Evolutionary conservation across 1,140 invertebrate genomes (phyloP).

Genomic region (Magallana ariakensis): DNA sequence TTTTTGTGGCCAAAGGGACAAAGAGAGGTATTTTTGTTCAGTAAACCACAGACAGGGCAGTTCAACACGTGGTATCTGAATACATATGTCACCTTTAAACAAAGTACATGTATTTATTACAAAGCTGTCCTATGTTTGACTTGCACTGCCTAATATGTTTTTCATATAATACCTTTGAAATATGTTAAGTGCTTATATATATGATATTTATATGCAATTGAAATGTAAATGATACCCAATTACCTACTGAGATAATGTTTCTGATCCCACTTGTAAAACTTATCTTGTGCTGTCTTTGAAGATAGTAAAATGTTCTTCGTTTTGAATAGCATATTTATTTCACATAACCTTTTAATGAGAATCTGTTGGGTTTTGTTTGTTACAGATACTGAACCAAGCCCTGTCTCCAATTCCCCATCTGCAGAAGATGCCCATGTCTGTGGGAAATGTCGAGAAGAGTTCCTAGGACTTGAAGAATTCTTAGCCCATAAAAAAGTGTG

Average conservation of each 20-base stretch:
- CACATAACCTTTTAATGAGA: background rate
- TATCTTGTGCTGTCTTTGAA: background rate
- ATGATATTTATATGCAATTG: background rate
- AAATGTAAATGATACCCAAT: background rate
- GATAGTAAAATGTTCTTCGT: background rate
- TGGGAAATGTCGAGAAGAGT: slow-evolving; percentile 68
- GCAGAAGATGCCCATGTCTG: slow-evolving; percentile 67
- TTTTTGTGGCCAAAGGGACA: background rate
- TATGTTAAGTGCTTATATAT: background rate
- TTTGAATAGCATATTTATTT: background rate
- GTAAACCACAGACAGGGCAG: background rate
- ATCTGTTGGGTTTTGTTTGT: slow-evolving; percentile 9
- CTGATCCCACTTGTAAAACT: background rate
- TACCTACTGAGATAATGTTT: background rate
- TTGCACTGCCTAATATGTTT: too few relatives aligned
- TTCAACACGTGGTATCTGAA: background rate
- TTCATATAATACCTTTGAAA: too few relatives aligned
- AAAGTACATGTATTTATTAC: too few relatives aligned
- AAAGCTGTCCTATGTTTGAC: too few relatives aligned
- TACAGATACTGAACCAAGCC: slow-evolving; percentile 39
- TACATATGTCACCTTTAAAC: too few relatives aligned
- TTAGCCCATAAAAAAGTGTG: slow-evolving; percentile 68
- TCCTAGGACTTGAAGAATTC: slow-evolving; percentile 64
- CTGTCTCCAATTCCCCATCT: slow-evolving; percentile 33
- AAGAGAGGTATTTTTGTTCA: background rate